These are phyloP conservation scores for Battus philenor DNA, from an alignment of 1,140 invertebrate genomes.

Conservation along the genomic window DNA sequence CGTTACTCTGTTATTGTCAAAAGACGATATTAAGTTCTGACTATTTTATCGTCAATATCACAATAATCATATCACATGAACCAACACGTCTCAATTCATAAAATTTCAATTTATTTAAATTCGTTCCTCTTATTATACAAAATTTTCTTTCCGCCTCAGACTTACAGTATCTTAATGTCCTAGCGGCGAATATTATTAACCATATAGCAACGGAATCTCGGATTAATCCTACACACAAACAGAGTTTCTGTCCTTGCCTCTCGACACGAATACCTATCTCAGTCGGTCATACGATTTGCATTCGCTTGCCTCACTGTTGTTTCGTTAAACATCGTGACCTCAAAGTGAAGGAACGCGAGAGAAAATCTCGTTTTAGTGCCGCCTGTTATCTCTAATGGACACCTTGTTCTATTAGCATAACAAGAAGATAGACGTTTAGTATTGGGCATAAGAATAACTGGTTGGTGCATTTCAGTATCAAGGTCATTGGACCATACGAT, in stretches of 20 bases:
- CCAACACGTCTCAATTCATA: too few relatives aligned
- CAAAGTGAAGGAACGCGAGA: conserved; percentile 26
- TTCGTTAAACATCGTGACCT: conserved; percentile 21
- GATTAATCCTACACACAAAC: conserved; percentile 3
- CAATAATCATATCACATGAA: too few relatives aligned
- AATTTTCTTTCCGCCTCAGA: too few relatives aligned
- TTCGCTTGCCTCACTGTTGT: conserved; percentile 19
- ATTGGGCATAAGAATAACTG: background rate
- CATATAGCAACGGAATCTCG: too few relatives aligned
- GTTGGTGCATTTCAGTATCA: conserved; percentile 1
- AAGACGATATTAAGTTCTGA: too few relatives aligned
- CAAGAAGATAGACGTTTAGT: conserved; percentile 3
- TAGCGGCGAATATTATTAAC: too few relatives aligned
- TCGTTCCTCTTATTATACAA: too few relatives aligned
- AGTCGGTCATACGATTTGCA: conserved; percentile 30
- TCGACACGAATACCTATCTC: conserved; percentile 27
- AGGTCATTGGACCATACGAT: background rate
- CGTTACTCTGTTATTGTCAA: too few relatives aligned
- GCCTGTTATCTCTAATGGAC: conserved; percentile 19
- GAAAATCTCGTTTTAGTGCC: conserved; percentile 29
- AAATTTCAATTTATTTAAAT: too few relatives aligned
- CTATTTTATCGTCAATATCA: too few relatives aligned
- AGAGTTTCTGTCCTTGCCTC: conserved; percentile 25
- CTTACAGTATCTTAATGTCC: too few relatives aligned
- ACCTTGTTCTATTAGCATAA: conserved; percentile 21